These are phyloP conservation scores for Cydia strobilella DNA, from an alignment of 1,140 invertebrate genomes.

Conservation along the genomic window DNA sequence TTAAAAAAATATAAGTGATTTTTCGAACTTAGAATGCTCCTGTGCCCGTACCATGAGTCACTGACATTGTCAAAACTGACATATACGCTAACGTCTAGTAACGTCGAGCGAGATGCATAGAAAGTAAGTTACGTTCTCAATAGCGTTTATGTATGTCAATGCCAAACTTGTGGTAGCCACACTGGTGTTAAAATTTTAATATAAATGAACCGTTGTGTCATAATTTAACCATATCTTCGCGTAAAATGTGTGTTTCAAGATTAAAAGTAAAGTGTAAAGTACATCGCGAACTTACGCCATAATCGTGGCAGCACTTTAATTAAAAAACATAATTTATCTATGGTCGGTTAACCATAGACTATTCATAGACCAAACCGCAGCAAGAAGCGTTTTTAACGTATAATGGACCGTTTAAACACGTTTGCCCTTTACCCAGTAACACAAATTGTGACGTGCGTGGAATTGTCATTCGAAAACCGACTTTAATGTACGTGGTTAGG, in stretches of 20 bases:
- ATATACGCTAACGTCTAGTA: too few relatives aligned
- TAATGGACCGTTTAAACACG: constrained; percentile 41
- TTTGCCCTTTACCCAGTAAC: constrained; percentile 75
- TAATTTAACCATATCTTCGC: too few relatives aligned
- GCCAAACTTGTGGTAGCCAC: too few relatives aligned
- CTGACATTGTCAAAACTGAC: too few relatives aligned
- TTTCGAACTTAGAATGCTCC: too few relatives aligned
- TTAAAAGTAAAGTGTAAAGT: not conserved
- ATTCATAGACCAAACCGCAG: constrained; percentile 42
- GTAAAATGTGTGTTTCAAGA: not conserved
- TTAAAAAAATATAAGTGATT: too few relatives aligned
- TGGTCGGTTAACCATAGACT: constrained; percentile 40
- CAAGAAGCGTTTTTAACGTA: constrained; percentile 33
- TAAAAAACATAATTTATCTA: constrained; percentile 41
- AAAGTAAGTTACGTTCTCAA: too few relatives aligned
- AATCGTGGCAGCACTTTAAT: constrained; percentile 24
- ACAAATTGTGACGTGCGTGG: constrained; percentile 57
- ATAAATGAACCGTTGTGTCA: too few relatives aligned
- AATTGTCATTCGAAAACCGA: constrained; percentile 46
- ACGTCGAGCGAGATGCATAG: too few relatives aligned
- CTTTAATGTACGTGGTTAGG: constrained; percentile 41
- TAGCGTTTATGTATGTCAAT: too few relatives aligned
- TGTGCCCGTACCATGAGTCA: too few relatives aligned
- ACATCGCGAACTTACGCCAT: constrained; percentile 8
- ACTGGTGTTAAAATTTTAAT: too few relatives aligned